Conservation (phyloP, 2,113 vertebrate genomes). For the Numenius arquata region DNA sequence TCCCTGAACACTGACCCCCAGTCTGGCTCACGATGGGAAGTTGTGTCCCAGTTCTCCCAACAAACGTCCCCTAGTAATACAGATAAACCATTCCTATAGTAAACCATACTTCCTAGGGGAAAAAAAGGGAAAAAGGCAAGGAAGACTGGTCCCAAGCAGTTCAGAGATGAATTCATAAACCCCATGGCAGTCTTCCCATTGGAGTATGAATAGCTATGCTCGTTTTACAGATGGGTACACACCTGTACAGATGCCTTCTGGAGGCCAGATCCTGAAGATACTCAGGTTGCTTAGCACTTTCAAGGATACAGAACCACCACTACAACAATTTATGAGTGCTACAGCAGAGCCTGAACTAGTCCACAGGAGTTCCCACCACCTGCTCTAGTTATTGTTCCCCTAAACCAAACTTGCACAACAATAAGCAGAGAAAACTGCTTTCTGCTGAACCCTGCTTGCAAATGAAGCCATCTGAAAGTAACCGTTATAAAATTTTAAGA, state of each 20-base stretch:
- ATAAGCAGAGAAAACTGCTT: neutral
- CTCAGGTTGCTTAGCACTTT: neutral
- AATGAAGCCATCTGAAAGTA: neutral
- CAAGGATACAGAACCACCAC: neutral
- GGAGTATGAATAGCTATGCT: neutral
- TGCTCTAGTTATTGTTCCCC: neutral
- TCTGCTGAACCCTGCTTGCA: neutral
- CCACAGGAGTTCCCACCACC: neutral
- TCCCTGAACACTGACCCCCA: neutral
- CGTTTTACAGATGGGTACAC: neutral
- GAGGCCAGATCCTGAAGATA: neutral
- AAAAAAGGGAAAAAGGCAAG: neutral
- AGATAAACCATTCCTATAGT: neutral
- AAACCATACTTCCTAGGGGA: neutral
- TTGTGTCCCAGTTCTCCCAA: neutral
- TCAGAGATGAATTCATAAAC: neutral
- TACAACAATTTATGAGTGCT: neutral
- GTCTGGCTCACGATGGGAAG: neutral
- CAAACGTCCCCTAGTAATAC: neutral
- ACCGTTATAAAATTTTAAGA: neutral
- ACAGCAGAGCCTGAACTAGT: neutral
- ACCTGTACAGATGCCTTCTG: neutral
- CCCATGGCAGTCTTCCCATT: neutral
- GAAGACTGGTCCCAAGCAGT: neutral
- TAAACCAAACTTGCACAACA: neutral